phyloP scores from a whole-genome alignment of 35 echinoderm and acorn worm genomes.

The Anneissia japonica region DNA sequence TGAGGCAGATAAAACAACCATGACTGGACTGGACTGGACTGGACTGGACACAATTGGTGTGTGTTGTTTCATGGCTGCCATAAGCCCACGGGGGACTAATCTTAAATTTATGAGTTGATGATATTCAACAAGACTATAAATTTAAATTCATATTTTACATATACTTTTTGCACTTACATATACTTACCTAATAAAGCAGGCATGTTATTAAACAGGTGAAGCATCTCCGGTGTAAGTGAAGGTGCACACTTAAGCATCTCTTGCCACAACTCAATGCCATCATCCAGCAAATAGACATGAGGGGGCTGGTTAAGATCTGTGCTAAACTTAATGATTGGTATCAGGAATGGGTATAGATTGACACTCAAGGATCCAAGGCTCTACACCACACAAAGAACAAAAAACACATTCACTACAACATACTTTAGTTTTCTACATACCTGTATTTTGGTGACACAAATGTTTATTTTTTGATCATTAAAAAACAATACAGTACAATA shows the following conservation, averaged over 20 bases:
- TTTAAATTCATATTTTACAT: background rate
- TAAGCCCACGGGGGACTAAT: no score
- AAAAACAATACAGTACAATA: no score
- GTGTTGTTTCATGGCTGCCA: no score
- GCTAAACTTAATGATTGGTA: constrained; percentile 84
- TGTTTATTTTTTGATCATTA: no score
- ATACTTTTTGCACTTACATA: background rate
- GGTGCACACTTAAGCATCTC: constrained; percentile 82
- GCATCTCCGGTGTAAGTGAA: constrained; percentile 67
- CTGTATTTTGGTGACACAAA: no score
- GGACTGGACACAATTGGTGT: no score
- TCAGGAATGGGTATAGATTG: constrained; percentile 75
- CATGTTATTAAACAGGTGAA: constrained; percentile 87
- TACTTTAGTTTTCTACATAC: no score
- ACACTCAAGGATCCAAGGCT: constrained; percentile 74
- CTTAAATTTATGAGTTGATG: no score
- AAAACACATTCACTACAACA: no score
- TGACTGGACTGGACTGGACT: no score
- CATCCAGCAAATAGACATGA: constrained; percentile 93
- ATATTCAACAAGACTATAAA: no score
- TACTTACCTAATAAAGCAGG: constrained; percentile 78
- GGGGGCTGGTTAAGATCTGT: constrained; percentile 88
- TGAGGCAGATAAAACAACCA: no score
- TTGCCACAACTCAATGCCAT: constrained; percentile 88
- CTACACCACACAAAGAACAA: constrained; percentile 37